These are phyloP conservation scores for Tolmerus cingulatus DNA, from an alignment of 2,888 invertebrate species.

Conservation along the genomic window DNA sequence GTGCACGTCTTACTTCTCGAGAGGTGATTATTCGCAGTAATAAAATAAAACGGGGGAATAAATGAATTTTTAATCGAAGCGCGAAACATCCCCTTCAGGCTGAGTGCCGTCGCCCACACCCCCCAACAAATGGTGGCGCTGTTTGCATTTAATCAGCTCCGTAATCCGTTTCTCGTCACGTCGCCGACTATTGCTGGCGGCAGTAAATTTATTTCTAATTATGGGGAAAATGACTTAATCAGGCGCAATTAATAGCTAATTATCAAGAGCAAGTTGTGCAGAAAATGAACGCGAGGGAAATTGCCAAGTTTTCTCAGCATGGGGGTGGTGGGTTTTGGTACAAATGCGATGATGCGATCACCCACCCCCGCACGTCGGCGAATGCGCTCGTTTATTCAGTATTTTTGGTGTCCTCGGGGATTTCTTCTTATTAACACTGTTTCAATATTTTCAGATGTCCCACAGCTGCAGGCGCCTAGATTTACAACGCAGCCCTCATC, in stretches of 20 bases:
- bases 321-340: background rate
- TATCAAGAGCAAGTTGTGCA: conserved; percentile 18
- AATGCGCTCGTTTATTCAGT: background rate
- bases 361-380: background rate
- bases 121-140: background rate
- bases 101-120: background rate
- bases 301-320: background rate
- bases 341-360: background rate
- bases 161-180: background rate
- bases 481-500: conserved; percentile 88
- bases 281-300: conserved; percentile 4
- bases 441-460: conserved; percentile 54
- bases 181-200: background rate
- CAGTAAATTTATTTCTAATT: conserved; percentile 1
- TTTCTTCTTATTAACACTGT: conserved; percentile 1
- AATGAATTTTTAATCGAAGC: background rate
- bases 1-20: background rate
- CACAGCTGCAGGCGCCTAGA: conserved; percentile 77
- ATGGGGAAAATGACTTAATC: conserved; percentile 13
- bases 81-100: background rate
- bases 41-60: background rate
- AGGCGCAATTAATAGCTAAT: conserved; percentile 18
- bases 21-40: background rate
- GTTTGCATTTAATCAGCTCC: background rate
- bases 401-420: background rate